Base-by-base conservation (phyloP, 2,888 invertebrate species). In the Sclerodermus sp. region DNA sequence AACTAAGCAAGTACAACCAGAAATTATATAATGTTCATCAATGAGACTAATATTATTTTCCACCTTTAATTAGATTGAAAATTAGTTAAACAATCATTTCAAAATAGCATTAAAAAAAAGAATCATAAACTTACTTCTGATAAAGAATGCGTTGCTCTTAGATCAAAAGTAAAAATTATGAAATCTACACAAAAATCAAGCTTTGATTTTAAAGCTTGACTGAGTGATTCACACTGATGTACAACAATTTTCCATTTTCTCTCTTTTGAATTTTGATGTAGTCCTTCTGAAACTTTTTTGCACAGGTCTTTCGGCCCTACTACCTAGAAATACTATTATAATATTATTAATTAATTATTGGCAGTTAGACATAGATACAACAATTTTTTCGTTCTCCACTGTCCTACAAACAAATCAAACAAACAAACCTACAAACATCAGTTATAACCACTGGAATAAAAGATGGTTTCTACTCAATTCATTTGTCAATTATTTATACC, bases 131-230 rank as follows among this genome's bases (percentile, higher is more conserved):
- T 49, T 58, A 77, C 77, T 57, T 76, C 68, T 0, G 48, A 46
- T 13, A 76, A 55, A 3, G 66, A 62, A 16, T 69, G 62, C 12
- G 40, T 47, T 4, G 64, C 49, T 50, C 63, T 60, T 32, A 67
- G 66, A 34, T 77, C 74, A 41, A 70, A 71, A 6, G 67, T 68
- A 51, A 77, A 73, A 40, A 77, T 62, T 51, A 77, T 58, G 38
- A 71, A 76, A 57, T 76, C 76, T 10, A 75, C 61, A 34, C 58
- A 57, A 15, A 73, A 42, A 39, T 64, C 56, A 10, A 66, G 47
- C 14, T 61, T 62, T 0, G 46, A 39, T 18, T 41, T 38, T 40
- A 65, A 12, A 37, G 76, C 57, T 44, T 72, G 62, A 1, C 37
- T 16, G 40, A 77, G 39, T n/a, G 57, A 62, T 57, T 77, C 76